Evolutionary conservation across 1,140 invertebrate species (phyloP), one percentile per base, ranked within the genome.

Genomic region (Hetaerina americana): DNA sequence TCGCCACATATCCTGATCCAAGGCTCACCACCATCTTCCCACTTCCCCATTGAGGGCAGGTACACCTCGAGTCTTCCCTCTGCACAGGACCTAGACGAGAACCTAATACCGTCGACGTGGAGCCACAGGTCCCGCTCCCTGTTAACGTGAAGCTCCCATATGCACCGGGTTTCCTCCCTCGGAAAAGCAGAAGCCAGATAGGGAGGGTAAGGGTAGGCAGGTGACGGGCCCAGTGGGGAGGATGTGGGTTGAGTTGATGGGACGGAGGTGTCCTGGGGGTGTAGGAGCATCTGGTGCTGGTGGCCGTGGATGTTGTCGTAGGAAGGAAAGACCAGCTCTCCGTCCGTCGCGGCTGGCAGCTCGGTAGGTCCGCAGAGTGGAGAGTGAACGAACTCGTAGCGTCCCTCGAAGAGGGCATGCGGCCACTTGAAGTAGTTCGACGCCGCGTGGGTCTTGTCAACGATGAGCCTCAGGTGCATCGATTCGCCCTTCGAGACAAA

Each of bases 111-210:
- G 76, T 94, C 92, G 77, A 94, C 89, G 77, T 93, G 91, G 0
- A 95, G 79, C 89, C 90, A 94, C 5, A 95, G 84, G 80, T 95
- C 92, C 66, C 91, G 82, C 40, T 93, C 90, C 69, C 87, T 85
- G 73, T 90, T 90, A 2, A 94, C 91, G 72, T 88, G 66, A 10
- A 74, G 82, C 77, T 95, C 92, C 92, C 92, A 95, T 70, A 95
- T 92, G 78, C 92, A 95, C 75, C 91, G 90, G 2, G 25, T 26
- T 77, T 93, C 91, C 77, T 92, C 90, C 77, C 91, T 90, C 0
- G 92, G 93, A 78, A 93, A 94, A 70, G 91, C 88, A 15, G 93
- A 88, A 78, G 93, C 92, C 0, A 92, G 92, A 76, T 94, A 92
- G 1, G 90, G 87, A 1, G 87, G 85, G 0, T 92, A 88, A 15